phyloP scores from a whole-genome alignment of 2,113 vertebrate genomes.

The Melanotaenia duboulayi region DNA sequence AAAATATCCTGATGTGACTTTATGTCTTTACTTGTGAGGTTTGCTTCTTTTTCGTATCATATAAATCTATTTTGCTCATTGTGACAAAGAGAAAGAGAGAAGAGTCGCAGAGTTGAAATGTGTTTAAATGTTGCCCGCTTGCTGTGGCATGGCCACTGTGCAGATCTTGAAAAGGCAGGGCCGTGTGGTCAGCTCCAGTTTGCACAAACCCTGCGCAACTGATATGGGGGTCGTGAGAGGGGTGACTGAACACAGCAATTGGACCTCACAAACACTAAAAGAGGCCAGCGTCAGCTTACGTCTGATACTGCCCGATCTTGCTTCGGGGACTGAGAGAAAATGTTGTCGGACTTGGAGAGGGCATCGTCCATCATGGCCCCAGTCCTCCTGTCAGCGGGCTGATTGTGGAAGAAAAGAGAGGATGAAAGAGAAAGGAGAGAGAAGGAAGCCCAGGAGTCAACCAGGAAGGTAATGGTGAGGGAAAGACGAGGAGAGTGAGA shows the following conservation, averaged over 20 bases:
- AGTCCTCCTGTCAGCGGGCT: conserved; percentile 75
- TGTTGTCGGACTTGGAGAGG: conserved; percentile 84
- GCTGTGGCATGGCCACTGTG: conserved; percentile 58
- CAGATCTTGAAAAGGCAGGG: conserved; percentile 70
- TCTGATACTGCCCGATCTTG: conserved; percentile 73
- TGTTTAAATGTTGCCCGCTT: conserved; percentile 61
- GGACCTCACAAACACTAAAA: conserved; percentile 81
- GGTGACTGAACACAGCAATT: conserved; percentile 81
- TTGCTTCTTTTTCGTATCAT: conserved; percentile 30
- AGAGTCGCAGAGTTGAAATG: conserved; percentile 64
- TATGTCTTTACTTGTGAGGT: conserved; percentile 12
- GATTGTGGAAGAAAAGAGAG: conserved; percentile 77
- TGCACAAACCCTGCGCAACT: conserved; percentile 73
- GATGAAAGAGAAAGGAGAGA: conserved; percentile 61
- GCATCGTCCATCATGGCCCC: conserved; percentile 82
- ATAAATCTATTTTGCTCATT: conserved; percentile 49
- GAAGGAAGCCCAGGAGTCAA: conserved; percentile 61
- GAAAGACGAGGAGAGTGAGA: conserved; percentile 53
- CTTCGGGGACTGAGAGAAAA: conserved; percentile 85
- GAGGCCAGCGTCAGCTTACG: conserved; percentile 64
- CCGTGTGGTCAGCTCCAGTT: conserved; percentile 77
- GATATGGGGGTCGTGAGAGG: conserved; percentile 75
- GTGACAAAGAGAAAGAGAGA: conserved; percentile 63
- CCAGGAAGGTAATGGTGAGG: conserved; percentile 64
- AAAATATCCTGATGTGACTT: background rate